These are phyloP conservation scores for Piezodorus guildinii DNA, from an alignment of 1,140 invertebrate genomes.

Conservation along the genomic window DNA sequence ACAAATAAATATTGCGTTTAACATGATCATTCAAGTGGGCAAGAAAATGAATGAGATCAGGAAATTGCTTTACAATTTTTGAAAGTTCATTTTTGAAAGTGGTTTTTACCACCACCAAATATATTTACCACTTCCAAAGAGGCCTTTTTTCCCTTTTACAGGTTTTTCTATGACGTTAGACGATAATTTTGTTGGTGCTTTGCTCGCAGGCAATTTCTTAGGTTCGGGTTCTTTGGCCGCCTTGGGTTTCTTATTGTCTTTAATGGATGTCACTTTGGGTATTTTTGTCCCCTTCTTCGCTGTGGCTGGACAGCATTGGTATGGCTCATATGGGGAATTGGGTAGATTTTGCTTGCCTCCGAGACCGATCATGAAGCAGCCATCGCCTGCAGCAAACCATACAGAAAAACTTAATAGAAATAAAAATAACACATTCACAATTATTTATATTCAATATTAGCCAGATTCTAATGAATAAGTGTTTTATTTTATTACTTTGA, in stretches of 20 bases:
- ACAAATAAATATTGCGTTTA: too few species aligned
- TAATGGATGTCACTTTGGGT: slow-evolving; percentile 31
- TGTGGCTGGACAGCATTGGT: slow-evolving; percentile 81
- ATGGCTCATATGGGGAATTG: slow-evolving; percentile 69
- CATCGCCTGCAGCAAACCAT: slow-evolving; percentile 66
- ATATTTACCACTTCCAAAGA: slow-evolving; percentile 68
- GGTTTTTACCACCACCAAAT: slow-evolving; percentile 45
- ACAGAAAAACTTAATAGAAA: slow-evolving; percentile 14
- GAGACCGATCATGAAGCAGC: slow-evolving; percentile 89
- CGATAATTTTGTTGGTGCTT: slow-evolving; percentile 7
- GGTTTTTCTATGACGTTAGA: slow-evolving; percentile 35
- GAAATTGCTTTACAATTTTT: too few species aligned
- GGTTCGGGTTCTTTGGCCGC: slow-evolving; percentile 19
- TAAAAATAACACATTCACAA: too few species aligned
- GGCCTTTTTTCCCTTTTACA: slow-evolving; percentile 62
- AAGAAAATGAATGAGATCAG: too few species aligned
- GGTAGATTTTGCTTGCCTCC: slow-evolving; percentile 63
- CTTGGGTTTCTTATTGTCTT: slow-evolving; percentile 14
- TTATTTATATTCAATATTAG: too few species aligned
- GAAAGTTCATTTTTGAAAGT: background rate
- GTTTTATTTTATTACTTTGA: too few species aligned
- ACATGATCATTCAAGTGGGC: too few species aligned
- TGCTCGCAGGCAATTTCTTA: slow-evolving; percentile 27
- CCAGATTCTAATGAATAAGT: too few species aligned
- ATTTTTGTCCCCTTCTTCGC: slow-evolving; percentile 55